A percentile compares a stretch with the other conserved stretches of the same genome.
These are phyloP conservation scores for Herminia tarsipennalis DNA, from an alignment of 2,888 invertebrate species.

Conservation along the genomic window DNA sequence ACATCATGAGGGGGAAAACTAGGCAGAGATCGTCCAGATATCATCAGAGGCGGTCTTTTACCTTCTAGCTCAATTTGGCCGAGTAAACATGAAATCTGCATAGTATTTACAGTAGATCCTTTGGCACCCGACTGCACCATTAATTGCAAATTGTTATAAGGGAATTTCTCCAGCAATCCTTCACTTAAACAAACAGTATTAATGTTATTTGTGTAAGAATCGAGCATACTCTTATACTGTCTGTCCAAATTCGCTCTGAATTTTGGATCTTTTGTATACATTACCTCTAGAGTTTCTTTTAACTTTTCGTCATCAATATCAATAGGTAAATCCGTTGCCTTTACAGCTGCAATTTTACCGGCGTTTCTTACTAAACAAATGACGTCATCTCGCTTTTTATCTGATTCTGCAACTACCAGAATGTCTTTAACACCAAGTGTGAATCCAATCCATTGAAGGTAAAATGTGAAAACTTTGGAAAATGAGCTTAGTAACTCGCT, in stretches of 20 bases:
- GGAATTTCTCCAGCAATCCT: constrained; percentile 95
- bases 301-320: constrained; percentile 86
- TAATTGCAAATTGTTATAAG: constrained; percentile 97
- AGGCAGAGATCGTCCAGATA: constrained; percentile 96
- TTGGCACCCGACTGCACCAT: constrained; percentile 99
- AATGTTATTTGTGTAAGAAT: constrained; percentile 95
- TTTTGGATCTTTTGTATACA: constrained; percentile 89
- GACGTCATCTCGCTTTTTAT: constrained; percentile 89
- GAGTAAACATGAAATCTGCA: constrained; percentile 98
- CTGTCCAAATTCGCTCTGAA: constrained; percentile 93
- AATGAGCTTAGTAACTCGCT: constrained; percentile 94
- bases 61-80: constrained; percentile 99
- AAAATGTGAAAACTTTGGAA: constrained; percentile 96
- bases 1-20: constrained; percentile 96
- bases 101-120: constrained; percentile 98
- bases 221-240: constrained; percentile 92
- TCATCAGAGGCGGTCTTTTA: constrained; percentile 97
- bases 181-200: constrained; percentile 93
- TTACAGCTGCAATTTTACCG: constrained; percentile 87
- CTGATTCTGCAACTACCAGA: constrained; percentile 90
- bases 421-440: constrained; percentile 98
- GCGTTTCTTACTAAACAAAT: constrained; percentile 87
- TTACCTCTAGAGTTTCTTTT: constrained; percentile 88
- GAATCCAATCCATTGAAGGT: constrained; percentile 96
- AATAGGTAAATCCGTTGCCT: constrained; percentile 89